A percentile compares a stretch with the other conserved stretches of the same genome.
These are phyloP conservation scores for Stenichneumon culpator DNA, from an alignment of 2,888 invertebrate genomes.

Conservation along the genomic window DNA sequence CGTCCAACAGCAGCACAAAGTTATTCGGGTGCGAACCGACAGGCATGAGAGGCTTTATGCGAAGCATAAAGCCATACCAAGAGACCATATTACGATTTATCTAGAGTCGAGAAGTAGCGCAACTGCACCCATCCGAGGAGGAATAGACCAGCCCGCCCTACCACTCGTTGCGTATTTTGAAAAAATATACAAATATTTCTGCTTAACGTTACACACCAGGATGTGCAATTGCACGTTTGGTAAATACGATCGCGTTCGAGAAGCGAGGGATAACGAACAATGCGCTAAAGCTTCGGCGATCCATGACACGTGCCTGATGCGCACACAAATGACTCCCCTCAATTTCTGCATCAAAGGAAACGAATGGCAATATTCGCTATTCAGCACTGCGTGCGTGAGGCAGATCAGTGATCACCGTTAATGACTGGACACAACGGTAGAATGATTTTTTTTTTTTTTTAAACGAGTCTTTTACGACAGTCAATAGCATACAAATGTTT, in stretches of 20 bases:
- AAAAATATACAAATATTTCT: not conserved
- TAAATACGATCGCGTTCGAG: conserved; percentile 7
- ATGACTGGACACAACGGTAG: not conserved
- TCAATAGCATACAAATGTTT: not conserved
- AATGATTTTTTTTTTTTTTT: not conserved
- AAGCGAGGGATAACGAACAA: conserved; percentile 9
- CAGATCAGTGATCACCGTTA: not conserved
- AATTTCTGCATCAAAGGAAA: conserved; percentile 56
- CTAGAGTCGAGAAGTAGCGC: not conserved
- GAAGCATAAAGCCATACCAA: conserved; percentile 3
- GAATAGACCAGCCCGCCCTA: not conserved
- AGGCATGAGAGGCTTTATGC: not conserved
- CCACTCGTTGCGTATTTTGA: not conserved
- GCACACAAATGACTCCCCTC: conserved; percentile 9
- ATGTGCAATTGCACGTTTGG: conserved; percentile 28
- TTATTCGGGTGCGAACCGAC: conserved; percentile 43
- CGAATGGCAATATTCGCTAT: conserved; percentile 37
- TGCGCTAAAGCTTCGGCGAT: not conserved
- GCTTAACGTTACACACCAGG: not conserved
- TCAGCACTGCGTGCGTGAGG: not conserved
- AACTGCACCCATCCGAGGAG: not conserved
- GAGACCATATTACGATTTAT: conserved; percentile 7
- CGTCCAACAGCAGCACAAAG: conserved; percentile 41
- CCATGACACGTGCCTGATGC: not conserved
- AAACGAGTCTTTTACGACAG: not conserved